Base-by-base conservation (phyloP, 1,140 invertebrate genomes). In the Bombus consobrinus region DNA sequence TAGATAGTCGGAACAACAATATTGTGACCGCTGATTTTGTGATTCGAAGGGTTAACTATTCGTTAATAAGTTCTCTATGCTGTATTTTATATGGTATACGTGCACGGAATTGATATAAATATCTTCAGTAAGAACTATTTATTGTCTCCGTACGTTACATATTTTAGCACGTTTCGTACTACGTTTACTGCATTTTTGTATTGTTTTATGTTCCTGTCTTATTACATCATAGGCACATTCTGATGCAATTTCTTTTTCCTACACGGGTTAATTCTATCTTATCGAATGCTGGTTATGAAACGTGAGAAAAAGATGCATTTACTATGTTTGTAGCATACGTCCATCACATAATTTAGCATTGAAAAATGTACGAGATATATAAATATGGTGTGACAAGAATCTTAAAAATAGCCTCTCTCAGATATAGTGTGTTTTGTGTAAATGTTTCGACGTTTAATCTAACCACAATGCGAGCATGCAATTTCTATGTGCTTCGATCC, bases 351-450 rank as follows among this genome's bases (percentile, higher is more conserved):
- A 57, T 71, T 39, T 28, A 39, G 18, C 25, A 8, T n/a, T 39
- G 13, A n/a, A 77, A 41, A 32, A 34, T 62, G 28, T 41, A 34
- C 3, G 13, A 13, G 5, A 2, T 34, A 57, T 15, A n/a, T 76
- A 34, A 34, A 39, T 75, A 34, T 39, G 34, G 34, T 68, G 41
- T 10, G 41, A 53, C 25, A 28, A 32, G 32, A 15, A 73, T 41
- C 41, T 73, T 34, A 81, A 73, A 73, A 73, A 81, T 81, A 81
- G 37, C 37, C 1, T 13, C 59, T n/a, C n/a, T 22, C 47, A 8
- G n/a, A 10, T 15, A n/a, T 22, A 32, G 37, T 28, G 28, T 9
- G 5, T 32, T 39, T 59, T 41, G 28, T 41, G 25, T 15, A 41
- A 39, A 57, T 37, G 4, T 41, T 37, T 68, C 22, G 28, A 34